phyloP scores from a whole-genome alignment of 2,113 vertebrate species.

The Saguinus midas region DNA sequence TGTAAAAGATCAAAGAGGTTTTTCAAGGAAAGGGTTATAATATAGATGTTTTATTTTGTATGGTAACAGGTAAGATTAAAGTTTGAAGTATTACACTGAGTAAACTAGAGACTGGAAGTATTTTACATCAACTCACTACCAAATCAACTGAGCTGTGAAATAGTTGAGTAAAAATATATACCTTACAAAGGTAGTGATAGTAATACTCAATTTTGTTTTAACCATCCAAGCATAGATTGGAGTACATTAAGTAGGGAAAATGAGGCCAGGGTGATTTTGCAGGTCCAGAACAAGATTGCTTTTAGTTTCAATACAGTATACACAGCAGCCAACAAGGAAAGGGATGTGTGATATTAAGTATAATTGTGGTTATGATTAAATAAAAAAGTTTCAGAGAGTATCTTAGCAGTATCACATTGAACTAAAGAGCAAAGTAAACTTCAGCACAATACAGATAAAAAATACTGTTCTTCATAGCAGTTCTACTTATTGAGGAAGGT shows the following conservation, averaged over 20 bases:
- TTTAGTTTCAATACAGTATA: conserved; percentile 26
- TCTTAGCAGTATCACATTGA: not conserved
- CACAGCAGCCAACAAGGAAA: not conserved
- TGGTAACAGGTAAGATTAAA: conserved; percentile 46
- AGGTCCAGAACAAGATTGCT: conserved; percentile 13
- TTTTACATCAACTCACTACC: conserved; percentile 37
- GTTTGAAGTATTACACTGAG: conserved; percentile 34
- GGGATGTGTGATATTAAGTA: not conserved
- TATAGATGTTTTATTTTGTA: conserved; percentile 8
- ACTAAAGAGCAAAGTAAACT: conserved; percentile 50
- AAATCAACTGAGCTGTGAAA: conserved; percentile 54
- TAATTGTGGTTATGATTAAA: conserved; percentile 36
- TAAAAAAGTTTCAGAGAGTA: conserved; percentile 4
- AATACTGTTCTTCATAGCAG: not conserved
- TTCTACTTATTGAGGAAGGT: not conserved
- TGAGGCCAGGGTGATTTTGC: conserved; percentile 61
- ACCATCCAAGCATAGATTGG: not conserved
- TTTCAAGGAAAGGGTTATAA: not conserved
- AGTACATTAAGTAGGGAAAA: conserved; percentile 62
- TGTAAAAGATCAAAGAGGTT: not conserved
- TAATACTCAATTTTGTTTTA: conserved; percentile 63
- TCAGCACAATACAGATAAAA: not conserved
- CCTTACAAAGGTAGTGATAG: conserved; percentile 16
- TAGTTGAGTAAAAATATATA: conserved; percentile 56
- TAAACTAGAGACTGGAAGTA: conserved; percentile 39